phyloP scores from a whole-genome alignment of 1,140 invertebrate species.

The Drosophila kohkoa region DNA sequence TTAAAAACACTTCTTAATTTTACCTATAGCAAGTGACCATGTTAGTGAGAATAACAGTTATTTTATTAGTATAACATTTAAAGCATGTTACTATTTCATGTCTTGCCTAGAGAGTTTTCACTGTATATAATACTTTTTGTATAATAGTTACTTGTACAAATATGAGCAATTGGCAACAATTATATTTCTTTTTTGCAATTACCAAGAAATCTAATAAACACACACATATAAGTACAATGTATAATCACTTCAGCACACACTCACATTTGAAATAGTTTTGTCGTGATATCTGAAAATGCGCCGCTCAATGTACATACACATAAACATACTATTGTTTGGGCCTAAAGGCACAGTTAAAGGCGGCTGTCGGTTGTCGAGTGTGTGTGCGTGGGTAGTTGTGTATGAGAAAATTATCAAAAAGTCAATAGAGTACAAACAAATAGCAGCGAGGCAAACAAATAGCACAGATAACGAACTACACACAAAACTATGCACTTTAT shows the following conservation, averaged over 20 bases:
- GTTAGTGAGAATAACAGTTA: too few species aligned
- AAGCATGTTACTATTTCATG: too few species aligned
- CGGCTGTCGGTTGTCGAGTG: constrained; percentile 6
- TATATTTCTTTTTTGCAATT: constrained; percentile 9
- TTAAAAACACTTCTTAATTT: too few species aligned
- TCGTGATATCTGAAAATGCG: constrained; percentile 5
- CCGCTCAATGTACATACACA: neutral
- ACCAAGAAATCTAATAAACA: constrained; percentile 1
- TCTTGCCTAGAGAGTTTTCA: neutral
- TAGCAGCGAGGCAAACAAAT: constrained; percentile 64
- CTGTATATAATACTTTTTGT: constrained; percentile 4
- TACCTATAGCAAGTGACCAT: too few species aligned
- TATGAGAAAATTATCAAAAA: constrained; percentile 63
- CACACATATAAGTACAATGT: neutral
- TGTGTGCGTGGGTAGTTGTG: constrained; percentile 2
- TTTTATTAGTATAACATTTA: too few species aligned
- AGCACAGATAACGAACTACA: constrained; percentile 51
- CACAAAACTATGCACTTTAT: constrained; percentile 28
- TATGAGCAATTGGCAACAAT: neutral
- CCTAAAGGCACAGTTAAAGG: constrained; percentile 10
- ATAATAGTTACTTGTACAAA: constrained; percentile 8
- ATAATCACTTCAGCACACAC: too few species aligned
- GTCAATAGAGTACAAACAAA: constrained; percentile 64
- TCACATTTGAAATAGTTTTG: neutral
- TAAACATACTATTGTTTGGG: neutral